These are phyloP conservation scores for Nannoperca obscura DNA, from an alignment of 2,797 vertebrate species.

Conservation along the genomic window DNA sequence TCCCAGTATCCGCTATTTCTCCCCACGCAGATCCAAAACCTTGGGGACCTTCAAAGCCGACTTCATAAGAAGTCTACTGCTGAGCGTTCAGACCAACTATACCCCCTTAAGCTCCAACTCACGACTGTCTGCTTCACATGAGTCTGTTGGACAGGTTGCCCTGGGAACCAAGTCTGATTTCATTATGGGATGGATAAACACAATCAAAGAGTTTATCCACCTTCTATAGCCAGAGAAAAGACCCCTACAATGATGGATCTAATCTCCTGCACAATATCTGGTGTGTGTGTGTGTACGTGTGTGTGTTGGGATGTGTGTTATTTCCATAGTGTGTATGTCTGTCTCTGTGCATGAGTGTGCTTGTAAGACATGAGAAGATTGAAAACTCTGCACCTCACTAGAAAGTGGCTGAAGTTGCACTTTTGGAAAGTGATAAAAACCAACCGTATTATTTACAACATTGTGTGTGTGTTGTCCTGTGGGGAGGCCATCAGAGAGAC, in stretches of 20 bases:
- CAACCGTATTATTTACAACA: constrained; percentile 60
- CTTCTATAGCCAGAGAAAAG: constrained; percentile 77
- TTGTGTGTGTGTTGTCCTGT: constrained; percentile 12
- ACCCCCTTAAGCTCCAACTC: constrained; percentile 73
- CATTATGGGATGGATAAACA: constrained; percentile 83
- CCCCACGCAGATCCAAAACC: constrained; percentile 42
- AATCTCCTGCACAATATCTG: constrained; percentile 78
- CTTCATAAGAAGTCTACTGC: constrained; percentile 77
- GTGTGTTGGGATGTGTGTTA: background rate
- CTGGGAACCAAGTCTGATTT: constrained; percentile 76
- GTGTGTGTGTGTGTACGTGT: constrained; percentile 22
- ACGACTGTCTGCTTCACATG: constrained; percentile 67
- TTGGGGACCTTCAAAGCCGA: constrained; percentile 65
- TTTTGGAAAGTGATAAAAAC: constrained; percentile 70
- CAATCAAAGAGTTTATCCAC: constrained; percentile 83
- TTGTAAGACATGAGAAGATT: constrained; percentile 60
- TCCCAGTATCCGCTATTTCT: constrained; percentile 41
- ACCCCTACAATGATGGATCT: constrained; percentile 71
- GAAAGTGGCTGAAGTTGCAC: constrained; percentile 78
- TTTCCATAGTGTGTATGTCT: constrained; percentile 24
- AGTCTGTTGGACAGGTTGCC: constrained; percentile 74
- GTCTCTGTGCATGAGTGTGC: constrained; percentile 42
- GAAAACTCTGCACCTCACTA: constrained; percentile 59
- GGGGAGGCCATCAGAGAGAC: constrained; percentile 61
- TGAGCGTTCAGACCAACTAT: constrained; percentile 71